Evolutionary conservation across 1,140 invertebrate species (phyloP).

Genomic region (Teleogryllus occipitalis): DNA sequence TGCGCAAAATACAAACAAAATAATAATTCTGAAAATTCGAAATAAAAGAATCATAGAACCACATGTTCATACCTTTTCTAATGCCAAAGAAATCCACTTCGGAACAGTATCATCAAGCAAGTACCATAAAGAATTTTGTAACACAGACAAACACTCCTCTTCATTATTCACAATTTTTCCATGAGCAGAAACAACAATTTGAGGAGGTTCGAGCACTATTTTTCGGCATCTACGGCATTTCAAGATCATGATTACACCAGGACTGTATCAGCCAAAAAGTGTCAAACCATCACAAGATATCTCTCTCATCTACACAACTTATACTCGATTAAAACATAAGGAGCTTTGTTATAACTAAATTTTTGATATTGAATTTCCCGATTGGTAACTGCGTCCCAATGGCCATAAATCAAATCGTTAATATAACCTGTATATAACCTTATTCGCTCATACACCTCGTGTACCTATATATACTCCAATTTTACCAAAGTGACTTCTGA

Average conservation of each 20-base stretch:
- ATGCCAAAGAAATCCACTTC: background rate
- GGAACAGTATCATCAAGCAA: background rate
- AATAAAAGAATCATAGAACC: slow-evolving; percentile 12
- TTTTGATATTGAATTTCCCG: too few relatives aligned
- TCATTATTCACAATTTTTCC: background rate
- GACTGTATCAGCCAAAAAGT: too few relatives aligned
- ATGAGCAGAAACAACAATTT: background rate
- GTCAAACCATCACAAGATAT: too few relatives aligned
- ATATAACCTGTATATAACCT: too few relatives aligned
- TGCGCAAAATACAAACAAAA: slow-evolving; percentile 23
- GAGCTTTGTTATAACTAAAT: too few relatives aligned
- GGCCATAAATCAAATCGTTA: too few relatives aligned
- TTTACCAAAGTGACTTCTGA: too few relatives aligned
- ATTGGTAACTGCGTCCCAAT: too few relatives aligned
- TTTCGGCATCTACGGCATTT: background rate
- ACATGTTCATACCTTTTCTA: background rate
- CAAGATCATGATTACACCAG: background rate
- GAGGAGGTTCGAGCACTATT: background rate
- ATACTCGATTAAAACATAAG: too few relatives aligned
- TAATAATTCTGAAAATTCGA: slow-evolving; percentile 24
- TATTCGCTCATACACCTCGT: too few relatives aligned
- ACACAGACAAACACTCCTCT: background rate
- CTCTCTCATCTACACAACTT: too few relatives aligned
- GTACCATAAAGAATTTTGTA: background rate
- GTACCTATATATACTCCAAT: too few relatives aligned